Percentiles rank a stretch among this genome's conserved stretches.
Evolutionary conservation across 2,888 invertebrate species (phyloP).

Genomic region (Diaprepes abbreviatus): DNA sequence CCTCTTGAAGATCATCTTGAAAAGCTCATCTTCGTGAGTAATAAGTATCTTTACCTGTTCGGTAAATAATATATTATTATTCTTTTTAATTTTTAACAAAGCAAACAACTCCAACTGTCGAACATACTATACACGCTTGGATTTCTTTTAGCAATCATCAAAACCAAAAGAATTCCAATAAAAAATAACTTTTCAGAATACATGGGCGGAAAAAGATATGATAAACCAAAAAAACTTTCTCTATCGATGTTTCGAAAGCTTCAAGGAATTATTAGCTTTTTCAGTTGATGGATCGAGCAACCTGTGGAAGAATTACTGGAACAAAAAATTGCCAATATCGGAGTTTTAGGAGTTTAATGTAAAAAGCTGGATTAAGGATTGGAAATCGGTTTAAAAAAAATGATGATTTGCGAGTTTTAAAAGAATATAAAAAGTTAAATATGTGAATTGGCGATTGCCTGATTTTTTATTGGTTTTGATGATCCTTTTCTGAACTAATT

Average conservation of each 20-base stretch:
- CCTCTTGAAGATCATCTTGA: too few species aligned
- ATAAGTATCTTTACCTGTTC: too few species aligned
- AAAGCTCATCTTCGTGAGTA: too few species aligned
- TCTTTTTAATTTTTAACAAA: too few species aligned
- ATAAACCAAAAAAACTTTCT: conserved; percentile 36
- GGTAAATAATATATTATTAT: too few species aligned
- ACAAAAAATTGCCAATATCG: conserved; percentile 10
- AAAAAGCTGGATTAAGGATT: background rate
- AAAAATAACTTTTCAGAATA: conserved; percentile 21
- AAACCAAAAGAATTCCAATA: conserved; percentile 2
- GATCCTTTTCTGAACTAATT: too few species aligned
- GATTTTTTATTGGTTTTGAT: too few species aligned
- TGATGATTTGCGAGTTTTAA: background rate
- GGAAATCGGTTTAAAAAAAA: background rate
- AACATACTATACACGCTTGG: too few species aligned
- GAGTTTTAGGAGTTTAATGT: background rate
- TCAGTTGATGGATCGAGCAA: conserved; percentile 36
- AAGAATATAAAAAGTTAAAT: too few species aligned
- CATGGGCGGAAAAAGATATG: conserved; percentile 21
- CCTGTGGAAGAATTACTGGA: conserved; percentile 27
- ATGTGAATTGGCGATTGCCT: too few species aligned
- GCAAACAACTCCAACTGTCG: too few species aligned
- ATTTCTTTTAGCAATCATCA: background rate
- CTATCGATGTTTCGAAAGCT: conserved; percentile 31
- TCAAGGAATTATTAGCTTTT: conserved; percentile 30